Conservation (phyloP, 1,140 invertebrate species). For the Adoxophyes honmai region DNA sequence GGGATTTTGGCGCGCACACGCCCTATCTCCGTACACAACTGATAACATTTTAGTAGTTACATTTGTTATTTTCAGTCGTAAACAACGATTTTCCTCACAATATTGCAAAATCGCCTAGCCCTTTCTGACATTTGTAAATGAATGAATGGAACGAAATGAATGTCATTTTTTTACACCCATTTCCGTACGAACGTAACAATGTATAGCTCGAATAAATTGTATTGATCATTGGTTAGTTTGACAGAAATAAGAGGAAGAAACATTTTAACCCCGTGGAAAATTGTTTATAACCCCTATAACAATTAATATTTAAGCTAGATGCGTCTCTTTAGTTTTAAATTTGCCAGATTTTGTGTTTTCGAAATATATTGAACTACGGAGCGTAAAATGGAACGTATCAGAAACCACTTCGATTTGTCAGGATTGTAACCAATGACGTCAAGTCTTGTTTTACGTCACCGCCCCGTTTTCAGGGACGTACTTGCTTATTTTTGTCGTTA, state of each 20-base stretch:
- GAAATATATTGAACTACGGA: background rate
- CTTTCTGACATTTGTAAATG: constrained; percentile 59
- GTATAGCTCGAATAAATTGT: constrained; percentile 26
- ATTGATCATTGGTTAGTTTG: constrained; percentile 9
- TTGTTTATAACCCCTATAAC: too few species aligned
- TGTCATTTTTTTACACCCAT: constrained; percentile 39
- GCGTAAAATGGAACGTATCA: constrained; percentile 48
- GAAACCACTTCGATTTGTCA: constrained; percentile 32
- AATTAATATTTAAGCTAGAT: too few species aligned
- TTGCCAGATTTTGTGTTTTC: background rate
- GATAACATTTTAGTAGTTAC: constrained; percentile 60
- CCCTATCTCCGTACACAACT: constrained; percentile 32
- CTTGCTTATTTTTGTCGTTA: constrained; percentile 54
- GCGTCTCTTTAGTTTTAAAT: too few species aligned
- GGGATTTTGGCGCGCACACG: constrained; percentile 39
- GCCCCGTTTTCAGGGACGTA: constrained; percentile 67
- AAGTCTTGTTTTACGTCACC: constrained; percentile 59
- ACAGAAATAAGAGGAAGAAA: too few species aligned
- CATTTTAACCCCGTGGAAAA: too few species aligned
- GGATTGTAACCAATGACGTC: constrained; percentile 59
- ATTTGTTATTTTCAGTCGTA: constrained; percentile 37
- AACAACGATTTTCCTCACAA: constrained; percentile 32
- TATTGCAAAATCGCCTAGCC: constrained; percentile 46
- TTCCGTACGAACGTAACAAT: constrained; percentile 33
- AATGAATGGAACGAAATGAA: constrained; percentile 42